A percentile compares a stretch with the other conserved stretches of the same genome.
These are phyloP conservation scores for Lycodopsis pacificus DNA, from an alignment of 2,797 vertebrate species.

Conservation along the genomic window DNA sequence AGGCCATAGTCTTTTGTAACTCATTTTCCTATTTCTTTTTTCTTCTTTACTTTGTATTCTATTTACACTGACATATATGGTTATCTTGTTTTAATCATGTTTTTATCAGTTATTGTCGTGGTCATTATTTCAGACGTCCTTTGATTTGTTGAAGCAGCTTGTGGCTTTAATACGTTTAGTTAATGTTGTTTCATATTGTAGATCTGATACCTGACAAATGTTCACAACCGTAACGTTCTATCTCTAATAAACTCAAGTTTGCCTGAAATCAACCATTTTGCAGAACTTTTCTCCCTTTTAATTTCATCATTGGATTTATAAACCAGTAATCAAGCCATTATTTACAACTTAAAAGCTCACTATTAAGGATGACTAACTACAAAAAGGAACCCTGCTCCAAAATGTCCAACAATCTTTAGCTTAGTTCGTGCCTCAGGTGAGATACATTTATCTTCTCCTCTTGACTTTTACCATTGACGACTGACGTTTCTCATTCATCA, in stretches of 20 bases:
- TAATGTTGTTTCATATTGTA: background rate
- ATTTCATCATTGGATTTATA: background rate
- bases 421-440: constrained; percentile 23
- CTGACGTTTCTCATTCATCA: constrained; percentile 37
- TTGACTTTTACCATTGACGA: constrained; percentile 7
- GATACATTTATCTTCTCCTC: constrained; percentile 29
- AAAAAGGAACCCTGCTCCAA: background rate
- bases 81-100: background rate
- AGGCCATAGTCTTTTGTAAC: background rate
- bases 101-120: too few species aligned
- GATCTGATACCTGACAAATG: background rate
- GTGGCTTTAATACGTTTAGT: background rate
- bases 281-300: too few species aligned
- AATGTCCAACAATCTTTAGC: background rate
- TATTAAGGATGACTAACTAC: background rate
- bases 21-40: background rate
- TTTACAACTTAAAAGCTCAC: background rate
- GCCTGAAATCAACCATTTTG: background rate
- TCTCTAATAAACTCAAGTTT: background rate
- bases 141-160: constrained; percentile 13
- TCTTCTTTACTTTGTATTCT: background rate
- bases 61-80: background rate
- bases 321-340: background rate
- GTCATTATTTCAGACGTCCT: background rate
- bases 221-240: background rate